Base-by-base conservation (phyloP, 2,113 vertebrate species). In the Ardeotis arabs region DNA sequence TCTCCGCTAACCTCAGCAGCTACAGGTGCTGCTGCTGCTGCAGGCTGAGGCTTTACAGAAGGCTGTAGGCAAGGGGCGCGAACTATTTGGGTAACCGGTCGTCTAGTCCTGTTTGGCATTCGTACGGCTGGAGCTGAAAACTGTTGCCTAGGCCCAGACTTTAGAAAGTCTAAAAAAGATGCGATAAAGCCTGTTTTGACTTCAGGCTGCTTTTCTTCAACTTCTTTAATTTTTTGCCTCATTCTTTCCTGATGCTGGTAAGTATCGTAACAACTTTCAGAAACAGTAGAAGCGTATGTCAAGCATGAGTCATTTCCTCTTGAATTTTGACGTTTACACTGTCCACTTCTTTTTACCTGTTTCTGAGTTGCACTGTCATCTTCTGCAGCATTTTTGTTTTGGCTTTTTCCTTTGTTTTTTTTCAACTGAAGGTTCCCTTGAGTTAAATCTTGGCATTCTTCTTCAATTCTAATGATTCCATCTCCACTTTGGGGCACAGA, bases 141-240 rank as follows among this genome's bases (percentile, higher is more conserved):
- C 68, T 99, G 99, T 60, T 99, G 99, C 96, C 99, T 99, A 81
- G 99, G 99, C 63, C 99, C 99, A 81, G 99, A 99, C 95, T 99
- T 99, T 16, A 99, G 98, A 95, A 99, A 99, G 98, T 99, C 99
- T 91, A 99, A 98, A 97, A 99, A 99, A 90, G 99, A 99, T 64
- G 99, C 99, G 20, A 99, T 99, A 96, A 99, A 99, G 84, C 99
- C 99, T 50, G 98, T 99, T 98, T 99, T 99, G 86, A 99, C 99
- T 96, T 99, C 99, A 75, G 99, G 99, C 67, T 99, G 99, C 90
- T 99, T 99, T 97, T 99, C 99, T 92, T 99, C 99, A 59, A 99
- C 99, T 96, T 99, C 99, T 93, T 98, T 99, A 79, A 99, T 99
- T 98, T 99, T 99, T 97, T 99, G 99, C 93, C 99, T 98, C 97